Conservation (phyloP, 2,888 invertebrate genomes). For the Melikaiella ostensackeni region DNA sequence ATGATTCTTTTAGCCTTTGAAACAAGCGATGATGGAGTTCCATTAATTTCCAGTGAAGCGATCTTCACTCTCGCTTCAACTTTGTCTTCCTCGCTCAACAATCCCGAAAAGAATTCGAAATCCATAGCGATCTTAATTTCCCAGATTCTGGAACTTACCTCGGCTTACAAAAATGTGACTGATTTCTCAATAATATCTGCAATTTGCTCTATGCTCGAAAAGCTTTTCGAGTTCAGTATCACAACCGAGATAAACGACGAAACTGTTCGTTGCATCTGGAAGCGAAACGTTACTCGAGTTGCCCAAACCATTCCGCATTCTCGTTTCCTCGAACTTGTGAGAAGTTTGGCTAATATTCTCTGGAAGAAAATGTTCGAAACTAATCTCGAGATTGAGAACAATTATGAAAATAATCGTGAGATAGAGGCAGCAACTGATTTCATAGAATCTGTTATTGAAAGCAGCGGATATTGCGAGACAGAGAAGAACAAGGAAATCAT, state of each 20-base stretch:
- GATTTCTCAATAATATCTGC: conserved; percentile 49
- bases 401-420: conserved; percentile 48
- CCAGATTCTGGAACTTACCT: conserved; percentile 60
- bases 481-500: conserved; percentile 55
- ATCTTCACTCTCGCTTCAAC: conserved; percentile 68
- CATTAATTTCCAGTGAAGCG: conserved; percentile 43
- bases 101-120: conserved; percentile 50
- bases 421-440: conserved; percentile 64
- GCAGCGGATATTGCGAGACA: conserved; percentile 41
- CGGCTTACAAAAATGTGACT: conserved; percentile 56
- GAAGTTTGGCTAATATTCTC: conserved; percentile 69
- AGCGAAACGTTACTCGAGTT: conserved; percentile 39
- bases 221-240: conserved; percentile 62
- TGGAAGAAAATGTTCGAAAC: conserved; percentile 67
- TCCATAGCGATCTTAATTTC: conserved; percentile 60
- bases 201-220: conserved; percentile 62
- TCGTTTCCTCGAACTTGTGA: conserved; percentile 64
- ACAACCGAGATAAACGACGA: conserved; percentile 46
- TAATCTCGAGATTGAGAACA: background rate
- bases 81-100: conserved; percentile 70
- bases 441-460: conserved; percentile 61
- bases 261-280: conserved; percentile 62
- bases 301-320: background rate
- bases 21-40: conserved; percentile 74
- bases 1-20: conserved; percentile 67